Percentiles rank a stretch among this genome's conserved stretches.
Conservation (phyloP, 2,113 vertebrate genomes). For the Cyphomyrus plagiostoma region DNA sequence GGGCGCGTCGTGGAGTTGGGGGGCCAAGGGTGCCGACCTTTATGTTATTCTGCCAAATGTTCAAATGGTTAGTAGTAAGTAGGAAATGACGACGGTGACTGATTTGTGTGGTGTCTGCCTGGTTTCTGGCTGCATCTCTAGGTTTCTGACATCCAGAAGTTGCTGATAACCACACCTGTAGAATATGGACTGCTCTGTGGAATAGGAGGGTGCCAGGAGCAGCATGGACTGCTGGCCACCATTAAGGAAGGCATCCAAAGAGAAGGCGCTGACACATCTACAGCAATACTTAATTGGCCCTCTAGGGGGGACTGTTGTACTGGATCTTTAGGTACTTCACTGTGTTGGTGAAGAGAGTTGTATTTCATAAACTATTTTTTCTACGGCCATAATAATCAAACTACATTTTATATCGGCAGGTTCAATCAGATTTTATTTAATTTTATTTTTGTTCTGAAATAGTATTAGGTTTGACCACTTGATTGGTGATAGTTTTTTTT, state of each 20-base stretch:
- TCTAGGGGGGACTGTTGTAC: not conserved
- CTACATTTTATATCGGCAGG: not conserved
- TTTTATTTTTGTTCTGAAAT: not conserved
- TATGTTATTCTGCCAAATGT: not conserved
- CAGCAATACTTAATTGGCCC: not conserved
- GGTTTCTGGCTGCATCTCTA: slow-evolving; percentile 27
- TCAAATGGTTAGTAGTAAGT: not conserved
- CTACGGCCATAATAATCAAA: not conserved
- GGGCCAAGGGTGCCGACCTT: not conserved
- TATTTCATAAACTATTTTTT: not conserved
- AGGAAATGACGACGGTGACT: not conserved
- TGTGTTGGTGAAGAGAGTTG: not conserved
- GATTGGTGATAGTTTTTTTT: not conserved
- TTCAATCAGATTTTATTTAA: not conserved
- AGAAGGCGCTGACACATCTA: not conserved
- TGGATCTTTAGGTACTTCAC: not conserved
- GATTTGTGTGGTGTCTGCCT: slow-evolving; percentile 10
- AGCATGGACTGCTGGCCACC: slow-evolving; percentile 5
- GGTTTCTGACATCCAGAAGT: slow-evolving; percentile 73
- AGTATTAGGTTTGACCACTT: not conserved
- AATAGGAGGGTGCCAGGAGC: slow-evolving; percentile 63
- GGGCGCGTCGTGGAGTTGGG: not conserved
- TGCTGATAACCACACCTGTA: slow-evolving; percentile 57
- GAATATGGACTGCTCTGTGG: slow-evolving; percentile 66
- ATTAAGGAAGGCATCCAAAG: not conserved